These are phyloP conservation scores for Stratiolaelaps scimitus DNA, from an alignment of 1,140 invertebrate species.

Conservation along the genomic window DNA sequence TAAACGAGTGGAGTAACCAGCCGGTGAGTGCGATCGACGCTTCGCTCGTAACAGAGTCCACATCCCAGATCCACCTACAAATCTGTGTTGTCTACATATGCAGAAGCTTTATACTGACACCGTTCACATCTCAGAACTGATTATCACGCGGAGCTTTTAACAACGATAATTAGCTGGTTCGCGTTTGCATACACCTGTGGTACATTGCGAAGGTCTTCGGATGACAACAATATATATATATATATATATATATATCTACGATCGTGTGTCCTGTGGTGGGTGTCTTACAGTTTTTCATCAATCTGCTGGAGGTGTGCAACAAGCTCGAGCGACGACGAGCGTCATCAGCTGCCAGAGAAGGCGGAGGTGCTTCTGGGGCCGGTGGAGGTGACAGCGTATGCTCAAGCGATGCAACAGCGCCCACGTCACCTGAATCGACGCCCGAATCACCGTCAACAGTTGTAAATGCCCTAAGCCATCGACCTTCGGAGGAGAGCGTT, in stretches of 20 bases:
- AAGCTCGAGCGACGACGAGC: constrained; percentile 22
- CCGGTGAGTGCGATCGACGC: constrained; percentile 42
- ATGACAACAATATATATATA: too few species aligned
- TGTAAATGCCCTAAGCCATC: constrained; percentile 7
- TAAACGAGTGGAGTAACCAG: constrained; percentile 72
- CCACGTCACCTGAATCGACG: constrained; percentile 12
- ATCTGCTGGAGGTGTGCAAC: constrained; percentile 23
- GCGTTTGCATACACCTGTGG: too few species aligned
- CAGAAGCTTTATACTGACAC: too few species aligned
- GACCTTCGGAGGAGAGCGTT: constrained; percentile 17
- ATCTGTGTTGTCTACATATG: constrained; percentile 46
- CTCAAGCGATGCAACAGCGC: constrained; percentile 20
- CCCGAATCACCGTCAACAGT: constrained; percentile 13
- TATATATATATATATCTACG: not conserved
- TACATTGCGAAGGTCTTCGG: too few species aligned
- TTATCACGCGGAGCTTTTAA: too few species aligned
- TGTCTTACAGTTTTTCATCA: constrained; percentile 17
- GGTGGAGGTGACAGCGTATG: not conserved
- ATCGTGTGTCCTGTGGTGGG: too few species aligned
- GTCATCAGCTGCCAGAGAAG: constrained; percentile 1
- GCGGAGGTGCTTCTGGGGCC: too few species aligned
- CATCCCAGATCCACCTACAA: too few species aligned
- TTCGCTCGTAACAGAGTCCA: too few species aligned
- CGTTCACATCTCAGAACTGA: too few species aligned
- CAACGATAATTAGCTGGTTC: too few species aligned